phyloP scores from a whole-genome alignment of 1,140 invertebrate species.

The Saccostrea cuccullata region DNA sequence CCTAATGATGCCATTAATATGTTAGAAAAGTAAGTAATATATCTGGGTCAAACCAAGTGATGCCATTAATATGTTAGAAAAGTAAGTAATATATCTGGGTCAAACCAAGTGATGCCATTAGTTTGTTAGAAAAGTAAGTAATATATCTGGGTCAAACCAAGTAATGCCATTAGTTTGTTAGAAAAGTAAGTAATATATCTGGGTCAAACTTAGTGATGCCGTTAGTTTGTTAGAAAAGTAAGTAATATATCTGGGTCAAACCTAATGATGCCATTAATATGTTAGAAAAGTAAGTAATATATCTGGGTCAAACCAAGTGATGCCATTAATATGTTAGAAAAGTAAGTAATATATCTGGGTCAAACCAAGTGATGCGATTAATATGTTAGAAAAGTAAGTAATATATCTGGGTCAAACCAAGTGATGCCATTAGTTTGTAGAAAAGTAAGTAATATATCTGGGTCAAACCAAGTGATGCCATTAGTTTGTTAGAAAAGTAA shows the following conservation, averaged over 20 bases:
- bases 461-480: conserved; percentile 93
- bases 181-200: conserved; percentile 96
- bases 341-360: conserved; percentile 95
- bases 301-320: conserved; percentile 92
- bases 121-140: conserved; percentile 95
- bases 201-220: conserved; percentile 93
- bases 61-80: conserved; percentile 95
- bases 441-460: conserved; percentile 96
- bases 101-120: conserved; percentile 92
- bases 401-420: conserved; percentile 94
- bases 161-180: conserved; percentile 92
- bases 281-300: conserved; percentile 96
- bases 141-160: conserved; percentile 94
- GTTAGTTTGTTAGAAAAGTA: conserved; percentile 96
- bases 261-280: conserved; percentile 93
- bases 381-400: conserved; percentile 95
- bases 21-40: conserved; percentile 96
- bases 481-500: conserved; percentile 95
- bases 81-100: conserved; percentile 95
- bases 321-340: conserved; percentile 95
- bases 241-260: conserved; percentile 93
- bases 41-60: conserved; percentile 92
- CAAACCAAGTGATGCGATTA: conserved; percentile 92
- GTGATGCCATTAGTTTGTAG: conserved; percentile 91
- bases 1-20: conserved; percentile 93